Percentiles rank a stretch among this genome's conserved stretches.
phyloP scores from a whole-genome alignment of 53 echinoderm and acorn worm species.

The Glandiceps talaboti region DNA sequence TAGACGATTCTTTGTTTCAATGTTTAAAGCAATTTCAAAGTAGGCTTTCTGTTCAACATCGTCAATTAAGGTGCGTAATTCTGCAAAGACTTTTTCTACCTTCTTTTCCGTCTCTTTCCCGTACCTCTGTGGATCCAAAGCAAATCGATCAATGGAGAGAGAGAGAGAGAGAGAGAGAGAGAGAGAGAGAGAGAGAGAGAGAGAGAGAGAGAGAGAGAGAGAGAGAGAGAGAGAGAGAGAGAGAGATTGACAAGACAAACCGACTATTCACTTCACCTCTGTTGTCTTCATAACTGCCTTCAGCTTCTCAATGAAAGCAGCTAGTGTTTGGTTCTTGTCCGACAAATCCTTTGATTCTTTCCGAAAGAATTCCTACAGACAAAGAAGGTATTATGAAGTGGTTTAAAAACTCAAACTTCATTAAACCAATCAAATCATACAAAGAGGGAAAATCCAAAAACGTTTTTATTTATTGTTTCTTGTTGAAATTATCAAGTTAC shows the following conservation, averaged over 20 bases:
- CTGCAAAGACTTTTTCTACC: neutral
- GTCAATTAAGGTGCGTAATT: neutral
- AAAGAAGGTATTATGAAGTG: no score
- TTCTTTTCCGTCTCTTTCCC: neutral
- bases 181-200: neutral
- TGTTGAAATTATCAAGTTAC: no score
- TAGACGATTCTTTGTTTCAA: neutral
- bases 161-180: neutral
- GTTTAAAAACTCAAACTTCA: no score
- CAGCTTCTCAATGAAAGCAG: neutral
- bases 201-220: neutral
- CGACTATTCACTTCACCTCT: neutral
- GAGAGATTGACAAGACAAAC: neutral
- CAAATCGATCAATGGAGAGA: no score
- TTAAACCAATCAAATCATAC: no score
- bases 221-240: neutral
- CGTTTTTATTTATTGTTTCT: no score
- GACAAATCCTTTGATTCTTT: neutral
- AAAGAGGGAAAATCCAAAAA: no score
- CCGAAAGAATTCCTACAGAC: neutral
- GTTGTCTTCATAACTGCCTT: no score
- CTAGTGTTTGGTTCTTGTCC: neutral
- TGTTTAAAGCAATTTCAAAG: neutral
- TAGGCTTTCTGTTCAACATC: neutral
- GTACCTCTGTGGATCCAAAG: no score